Percentiles rank a stretch among this genome's conserved stretches.
Conservation (phyloP, 1,140 invertebrate species). For the Dendrolimus kikuchii region DNA sequence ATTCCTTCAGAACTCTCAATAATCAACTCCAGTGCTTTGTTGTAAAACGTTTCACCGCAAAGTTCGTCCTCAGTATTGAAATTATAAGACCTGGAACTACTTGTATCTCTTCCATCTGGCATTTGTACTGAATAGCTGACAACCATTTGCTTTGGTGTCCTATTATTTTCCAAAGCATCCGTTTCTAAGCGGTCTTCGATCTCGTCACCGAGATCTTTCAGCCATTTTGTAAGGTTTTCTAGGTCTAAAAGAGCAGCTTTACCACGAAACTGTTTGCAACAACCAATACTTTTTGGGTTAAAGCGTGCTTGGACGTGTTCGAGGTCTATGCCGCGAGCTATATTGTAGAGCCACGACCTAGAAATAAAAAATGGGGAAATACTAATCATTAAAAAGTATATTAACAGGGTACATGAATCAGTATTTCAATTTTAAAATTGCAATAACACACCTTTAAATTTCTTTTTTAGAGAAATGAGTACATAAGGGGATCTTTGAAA, state of each 20-base stretch:
- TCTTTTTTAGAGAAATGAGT: no score
- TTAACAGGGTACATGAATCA: no score
- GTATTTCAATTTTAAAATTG: no score
- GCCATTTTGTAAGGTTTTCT: slow-evolving; percentile 86
- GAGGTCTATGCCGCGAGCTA: slow-evolving; percentile 89
- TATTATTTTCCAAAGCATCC: slow-evolving; percentile 82
- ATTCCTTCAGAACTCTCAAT: slow-evolving; percentile 53
- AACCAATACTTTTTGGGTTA: slow-evolving; percentile 94
- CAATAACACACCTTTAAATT: no score
- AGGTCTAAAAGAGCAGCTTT: slow-evolving; percentile 81
- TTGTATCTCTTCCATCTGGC: slow-evolving; percentile 73
- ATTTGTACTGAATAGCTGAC: slow-evolving; percentile 73
- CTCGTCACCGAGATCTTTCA: slow-evolving; percentile 85
- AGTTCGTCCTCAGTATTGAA: slow-evolving; percentile 76
- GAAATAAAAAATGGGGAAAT: slow-evolving; percentile 21
- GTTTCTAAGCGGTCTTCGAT: slow-evolving; percentile 88
- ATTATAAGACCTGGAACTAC: slow-evolving; percentile 74
- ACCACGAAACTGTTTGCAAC: slow-evolving; percentile 94
- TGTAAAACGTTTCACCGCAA: slow-evolving; percentile 48
- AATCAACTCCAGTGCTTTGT: slow-evolving; percentile 75
- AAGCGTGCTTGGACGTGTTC: slow-evolving; percentile 89
- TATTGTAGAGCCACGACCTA: slow-evolving; percentile 88
- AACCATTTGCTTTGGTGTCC: slow-evolving; percentile 78
- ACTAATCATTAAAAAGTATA: neutral
- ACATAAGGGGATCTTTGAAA: no score